Percentiles rank a stretch among this genome's conserved stretches.
These are phyloP conservation scores for Pasiphila rectangulata DNA, from an alignment of 2,888 invertebrate species.

Conservation along the genomic window DNA sequence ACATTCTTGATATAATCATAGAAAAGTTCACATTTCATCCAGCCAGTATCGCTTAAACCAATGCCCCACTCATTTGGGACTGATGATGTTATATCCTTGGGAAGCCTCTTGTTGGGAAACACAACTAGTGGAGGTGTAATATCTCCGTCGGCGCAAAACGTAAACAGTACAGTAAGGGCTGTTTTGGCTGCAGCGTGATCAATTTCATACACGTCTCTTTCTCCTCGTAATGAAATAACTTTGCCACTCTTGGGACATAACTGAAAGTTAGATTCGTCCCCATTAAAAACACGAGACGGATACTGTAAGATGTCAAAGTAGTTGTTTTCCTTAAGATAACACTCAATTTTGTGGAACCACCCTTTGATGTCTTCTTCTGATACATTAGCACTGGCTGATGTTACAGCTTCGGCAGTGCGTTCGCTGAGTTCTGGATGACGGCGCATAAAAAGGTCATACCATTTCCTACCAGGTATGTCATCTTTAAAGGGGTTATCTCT, in stretches of 20 bases:
- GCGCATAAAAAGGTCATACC: no score
- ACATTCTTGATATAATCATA: conserved; percentile 50
- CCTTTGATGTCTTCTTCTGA: conserved; percentile 38
- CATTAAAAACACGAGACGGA: conserved; percentile 31
- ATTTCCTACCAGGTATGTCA: no score
- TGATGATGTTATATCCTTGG: conserved; percentile 40
- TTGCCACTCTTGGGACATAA: conserved; percentile 33
- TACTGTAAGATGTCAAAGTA: conserved; percentile 16
- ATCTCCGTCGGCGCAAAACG: conserved; percentile 47
- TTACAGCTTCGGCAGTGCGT: no score
- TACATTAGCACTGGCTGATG: no score
- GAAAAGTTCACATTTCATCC: conserved; percentile 57
- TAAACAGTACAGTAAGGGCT: conserved; percentile 49
- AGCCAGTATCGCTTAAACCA: conserved; percentile 50
- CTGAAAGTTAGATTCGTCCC: conserved; percentile 35
- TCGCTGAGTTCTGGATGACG: no score
- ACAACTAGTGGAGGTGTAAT: conserved; percentile 42
- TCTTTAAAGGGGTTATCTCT: no score
- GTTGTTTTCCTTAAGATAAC: no score
- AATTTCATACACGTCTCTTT: conserved; percentile 50
- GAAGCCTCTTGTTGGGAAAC: conserved; percentile 48
- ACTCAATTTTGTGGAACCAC: no score
- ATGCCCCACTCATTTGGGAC: conserved; percentile 52
- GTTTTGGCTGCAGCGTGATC: conserved; percentile 46
- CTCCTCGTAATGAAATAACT: conserved; percentile 32